phyloP scores from a whole-genome alignment of 2,113 vertebrate species.

The Onychorhynchus coronatus region DNA sequence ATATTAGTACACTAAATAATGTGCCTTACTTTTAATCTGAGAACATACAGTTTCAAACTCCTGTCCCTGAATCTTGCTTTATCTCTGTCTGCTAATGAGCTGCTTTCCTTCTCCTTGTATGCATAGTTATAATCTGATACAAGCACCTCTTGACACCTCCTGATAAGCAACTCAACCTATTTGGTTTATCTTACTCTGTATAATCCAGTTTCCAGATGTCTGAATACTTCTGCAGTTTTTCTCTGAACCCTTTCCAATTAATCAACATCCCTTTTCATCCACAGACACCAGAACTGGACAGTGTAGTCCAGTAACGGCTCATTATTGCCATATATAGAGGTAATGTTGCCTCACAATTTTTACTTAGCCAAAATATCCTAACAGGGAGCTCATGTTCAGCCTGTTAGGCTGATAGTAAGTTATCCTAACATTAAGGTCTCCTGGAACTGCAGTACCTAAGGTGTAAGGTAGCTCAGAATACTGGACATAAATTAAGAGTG shows the following conservation, averaged over 20 bases:
- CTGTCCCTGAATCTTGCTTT: not conserved
- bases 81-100: not conserved
- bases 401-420: not conserved
- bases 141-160: not conserved
- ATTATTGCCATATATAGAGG: not conserved
- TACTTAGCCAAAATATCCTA: not conserved
- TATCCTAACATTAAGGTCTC: not conserved
- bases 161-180: not conserved
- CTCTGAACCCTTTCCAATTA: not conserved
- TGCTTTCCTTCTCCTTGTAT: not conserved
- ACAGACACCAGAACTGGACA: not conserved
- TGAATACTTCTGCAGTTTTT: not conserved
- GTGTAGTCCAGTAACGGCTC: not conserved
- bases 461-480: not conserved
- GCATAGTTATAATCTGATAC: not conserved
- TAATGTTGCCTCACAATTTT: not conserved
- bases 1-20: not conserved
- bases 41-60: not conserved
- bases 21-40: not conserved
- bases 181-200: not conserved
- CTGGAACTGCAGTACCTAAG: not conserved
- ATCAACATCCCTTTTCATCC: not conserved
- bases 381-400: not conserved
- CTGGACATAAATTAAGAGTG: not conserved
- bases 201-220: not conserved